Evolutionary conservation across 2,888 invertebrate genomes (phyloP).

Genomic region (Blastobasis adustella): DNA sequence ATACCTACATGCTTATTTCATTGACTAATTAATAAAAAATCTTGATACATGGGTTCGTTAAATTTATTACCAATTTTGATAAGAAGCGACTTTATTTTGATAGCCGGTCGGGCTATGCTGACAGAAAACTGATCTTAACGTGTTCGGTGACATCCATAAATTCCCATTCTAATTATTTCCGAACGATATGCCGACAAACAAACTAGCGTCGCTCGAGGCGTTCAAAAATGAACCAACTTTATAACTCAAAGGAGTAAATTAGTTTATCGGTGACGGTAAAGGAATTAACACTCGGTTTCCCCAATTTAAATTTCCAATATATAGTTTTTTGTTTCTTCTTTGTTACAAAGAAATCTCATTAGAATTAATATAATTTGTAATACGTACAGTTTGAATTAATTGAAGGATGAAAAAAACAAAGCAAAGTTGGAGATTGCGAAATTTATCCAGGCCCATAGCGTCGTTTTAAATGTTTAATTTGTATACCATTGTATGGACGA

Average conservation of each 20-base stretch:
- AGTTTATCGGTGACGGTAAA: slow-evolving; percentile 36
- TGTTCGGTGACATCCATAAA: slow-evolving; percentile 64
- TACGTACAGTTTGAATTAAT: too few species aligned
- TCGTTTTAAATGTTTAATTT: slow-evolving; percentile 46
- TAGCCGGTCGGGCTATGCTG: slow-evolving; percentile 28
- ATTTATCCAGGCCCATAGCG: slow-evolving; percentile 36
- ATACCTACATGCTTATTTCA: too few species aligned
- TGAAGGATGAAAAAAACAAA: too few species aligned
- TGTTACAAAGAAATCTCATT: too few species aligned
- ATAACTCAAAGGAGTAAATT: slow-evolving; percentile 23
- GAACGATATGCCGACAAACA: slow-evolving; percentile 59
- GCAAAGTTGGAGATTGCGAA: background rate
- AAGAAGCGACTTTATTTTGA: slow-evolving; percentile 24
- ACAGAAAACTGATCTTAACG: slow-evolving; percentile 48
- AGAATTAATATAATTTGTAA: too few species aligned
- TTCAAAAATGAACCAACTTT: slow-evolving; percentile 29
- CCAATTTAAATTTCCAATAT: too few species aligned
- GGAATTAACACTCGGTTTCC: background rate
- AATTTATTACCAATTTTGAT: slow-evolving; percentile 10
- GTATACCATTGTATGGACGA: slow-evolving; percentile 49
- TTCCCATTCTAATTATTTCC: slow-evolving; percentile 62
- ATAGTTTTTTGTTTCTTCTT: too few species aligned
- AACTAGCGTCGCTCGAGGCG: slow-evolving; percentile 49
- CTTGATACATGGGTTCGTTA: too few species aligned
- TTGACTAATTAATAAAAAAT: too few species aligned